phyloP scores from a whole-genome alignment of 2,888 invertebrate species.

The Phasia obesa region DNA sequence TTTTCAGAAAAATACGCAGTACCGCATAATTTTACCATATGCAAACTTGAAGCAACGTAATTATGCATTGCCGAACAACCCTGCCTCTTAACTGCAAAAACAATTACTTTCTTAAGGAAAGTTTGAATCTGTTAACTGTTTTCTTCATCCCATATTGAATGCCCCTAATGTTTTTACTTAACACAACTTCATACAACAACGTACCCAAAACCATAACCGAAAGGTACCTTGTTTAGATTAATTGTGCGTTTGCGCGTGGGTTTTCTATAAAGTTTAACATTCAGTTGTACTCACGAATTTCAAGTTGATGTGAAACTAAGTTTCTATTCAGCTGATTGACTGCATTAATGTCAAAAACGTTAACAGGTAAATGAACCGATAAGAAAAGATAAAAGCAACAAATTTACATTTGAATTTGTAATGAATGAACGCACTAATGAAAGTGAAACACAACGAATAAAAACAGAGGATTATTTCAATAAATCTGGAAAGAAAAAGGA shows the following conservation, averaged over 20 bases:
- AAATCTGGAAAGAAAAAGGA: constrained; percentile 15
- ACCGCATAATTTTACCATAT: no score
- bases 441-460: not conserved
- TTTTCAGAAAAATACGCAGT: no score
- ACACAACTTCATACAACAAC: no score
- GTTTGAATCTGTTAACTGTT: no score
- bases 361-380: constrained; percentile 38
- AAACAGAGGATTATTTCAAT: not conserved
- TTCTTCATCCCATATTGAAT: no score
- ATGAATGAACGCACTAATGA: not conserved
- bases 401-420: constrained; percentile 2
- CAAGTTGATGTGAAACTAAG: constrained; percentile 25
- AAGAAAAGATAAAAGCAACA: constrained; percentile 1
- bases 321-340: not conserved
- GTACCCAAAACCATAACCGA: no score
- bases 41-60: no score
- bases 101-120: no score
- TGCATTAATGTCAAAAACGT: not conserved
- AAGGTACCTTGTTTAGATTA: no score
- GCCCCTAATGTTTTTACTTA: no score
- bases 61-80: no score
- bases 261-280: not conserved
- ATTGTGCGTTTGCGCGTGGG: not conserved
- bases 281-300: not conserved
- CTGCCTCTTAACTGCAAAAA: no score